A percentile compares a stretch with the other conserved stretches of the same genome.
phyloP scores from a whole-genome alignment of 2,113 vertebrate species.

The Charina bottae region DNA sequence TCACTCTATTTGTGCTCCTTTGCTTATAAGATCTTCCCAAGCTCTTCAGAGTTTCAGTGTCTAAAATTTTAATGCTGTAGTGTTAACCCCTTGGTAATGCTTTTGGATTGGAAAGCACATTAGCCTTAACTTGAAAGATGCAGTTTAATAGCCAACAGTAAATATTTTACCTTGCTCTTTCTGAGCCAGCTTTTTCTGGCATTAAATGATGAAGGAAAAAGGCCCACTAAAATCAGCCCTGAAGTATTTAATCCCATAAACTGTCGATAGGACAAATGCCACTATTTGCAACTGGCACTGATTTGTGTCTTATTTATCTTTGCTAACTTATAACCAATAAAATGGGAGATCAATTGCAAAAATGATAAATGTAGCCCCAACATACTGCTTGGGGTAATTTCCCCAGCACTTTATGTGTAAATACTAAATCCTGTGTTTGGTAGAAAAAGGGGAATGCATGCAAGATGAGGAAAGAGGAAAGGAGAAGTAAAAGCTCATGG shows the following conservation, averaged over 20 bases:
- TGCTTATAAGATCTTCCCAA: slow-evolving; percentile 61
- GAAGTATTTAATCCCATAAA: slow-evolving; percentile 45
- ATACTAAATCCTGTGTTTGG: slow-evolving; percentile 3
- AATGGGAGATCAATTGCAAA: slow-evolving; percentile 8
- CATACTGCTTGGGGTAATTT: neutral
- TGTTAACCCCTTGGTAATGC: slow-evolving; percentile 64
- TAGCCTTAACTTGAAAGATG: slow-evolving; percentile 67
- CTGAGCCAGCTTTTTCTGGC: slow-evolving; percentile 42
- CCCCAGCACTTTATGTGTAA: neutral
- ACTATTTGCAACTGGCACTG: slow-evolving; percentile 38
- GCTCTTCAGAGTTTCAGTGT: slow-evolving; percentile 60
- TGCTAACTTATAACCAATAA: slow-evolving; percentile 16
- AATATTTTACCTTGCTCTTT: slow-evolving; percentile 70
- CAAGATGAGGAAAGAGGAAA: neutral
- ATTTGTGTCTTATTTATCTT: slow-evolving; percentile 45
- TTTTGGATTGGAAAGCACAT: slow-evolving; percentile 67
- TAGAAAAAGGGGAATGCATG: neutral
- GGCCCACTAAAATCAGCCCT: slow-evolving; percentile 26
- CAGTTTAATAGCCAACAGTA: slow-evolving; percentile 65
- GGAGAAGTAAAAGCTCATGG: neutral
- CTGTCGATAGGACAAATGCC: slow-evolving; percentile 33
- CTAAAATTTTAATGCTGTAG: slow-evolving; percentile 70
- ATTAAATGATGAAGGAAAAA: neutral
- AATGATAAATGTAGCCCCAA: neutral
- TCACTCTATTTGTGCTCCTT: slow-evolving; percentile 71